Conservation (phyloP, 2,888 invertebrate genomes). For the Lasioglossum zephyrum region DNA sequence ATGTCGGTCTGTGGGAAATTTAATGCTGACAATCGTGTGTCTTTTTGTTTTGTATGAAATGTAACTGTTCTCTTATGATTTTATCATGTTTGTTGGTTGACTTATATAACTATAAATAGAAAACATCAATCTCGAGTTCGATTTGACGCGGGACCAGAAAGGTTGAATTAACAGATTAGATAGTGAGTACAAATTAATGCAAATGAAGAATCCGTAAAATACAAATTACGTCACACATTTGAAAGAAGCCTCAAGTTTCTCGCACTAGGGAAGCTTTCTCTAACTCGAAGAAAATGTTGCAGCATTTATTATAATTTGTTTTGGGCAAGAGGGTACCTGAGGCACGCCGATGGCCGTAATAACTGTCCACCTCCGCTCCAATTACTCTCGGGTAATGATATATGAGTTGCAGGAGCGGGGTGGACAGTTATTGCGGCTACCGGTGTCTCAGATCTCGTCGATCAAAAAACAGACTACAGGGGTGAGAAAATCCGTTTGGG, state of each 20-base stretch:
- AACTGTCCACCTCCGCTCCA: background rate
- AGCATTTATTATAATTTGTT: slow-evolving; percentile 1
- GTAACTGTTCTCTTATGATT: background rate
- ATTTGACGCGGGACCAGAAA: background rate
- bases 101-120: background rate
- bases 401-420: background rate
- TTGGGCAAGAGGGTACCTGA: background rate
- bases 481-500: background rate
- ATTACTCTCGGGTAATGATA: slow-evolving; percentile 1
- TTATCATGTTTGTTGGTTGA: background rate
- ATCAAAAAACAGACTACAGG: background rate
- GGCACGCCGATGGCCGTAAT: background rate
- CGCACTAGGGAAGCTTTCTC: background rate
- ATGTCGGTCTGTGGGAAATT: background rate
- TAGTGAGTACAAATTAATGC: background rate
- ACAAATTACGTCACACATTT: background rate
- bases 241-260: background rate
- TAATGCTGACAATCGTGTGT: background rate
- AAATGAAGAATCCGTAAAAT: background rate
- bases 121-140: background rate
- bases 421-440: slow-evolving; percentile 6
- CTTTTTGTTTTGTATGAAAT: background rate
- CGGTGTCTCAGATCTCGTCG: slow-evolving; percentile 1
- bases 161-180: background rate
- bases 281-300: background rate